Base-by-base conservation (phyloP, 2,888 invertebrate genomes). In the Microdon myrmicae region DNA sequence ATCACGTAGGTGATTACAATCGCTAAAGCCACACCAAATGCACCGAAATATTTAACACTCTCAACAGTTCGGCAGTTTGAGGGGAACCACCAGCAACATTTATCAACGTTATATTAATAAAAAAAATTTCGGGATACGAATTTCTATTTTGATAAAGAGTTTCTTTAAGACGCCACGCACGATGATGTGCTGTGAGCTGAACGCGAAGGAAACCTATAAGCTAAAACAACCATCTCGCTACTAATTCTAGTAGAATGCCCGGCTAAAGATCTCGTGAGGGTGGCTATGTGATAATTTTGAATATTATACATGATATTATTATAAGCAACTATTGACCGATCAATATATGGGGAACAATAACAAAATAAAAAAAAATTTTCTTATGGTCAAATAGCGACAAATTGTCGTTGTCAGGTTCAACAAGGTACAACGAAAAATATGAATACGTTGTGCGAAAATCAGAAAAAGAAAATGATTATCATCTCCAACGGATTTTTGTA, bases 61-160 rank as follows among this genome's bases (percentile, higher is more conserved):
- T 16, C 26, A 39, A 17, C 38, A 16, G 55, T 37, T 37, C 14
- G 37, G 26, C 43, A 35, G 47, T 4, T 19, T 22, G n/a, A 39
- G 26, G 20, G 13, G 56, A 64, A 64, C 64, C 64, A 64, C 58
- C 26, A 51, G 51, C 45, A 35, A 51, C 49, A 64, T 58, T 41
- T 51, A 51, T 51, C 51, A 64, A 51, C 26, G 44, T 38, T 61
- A 49, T 56, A 54, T 41, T 53, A 55, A 56, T 58, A 39, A 44
- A 38, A 44, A 26, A 31, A 35, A 13, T 32, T 23, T 38, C 38
- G 6, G 16, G 28, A 28, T 17, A 17, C 8, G 22, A 32, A 25
- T 47, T 38, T 56, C 56, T 61, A 56, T 61, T 61, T 51, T 19
- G 39, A 56, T 51, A 43, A 35, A 48, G 51, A 43, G 19, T 38